Base-by-base conservation (phyloP, 2,888 invertebrate species). In the Cataglyphis albicans region DNA sequence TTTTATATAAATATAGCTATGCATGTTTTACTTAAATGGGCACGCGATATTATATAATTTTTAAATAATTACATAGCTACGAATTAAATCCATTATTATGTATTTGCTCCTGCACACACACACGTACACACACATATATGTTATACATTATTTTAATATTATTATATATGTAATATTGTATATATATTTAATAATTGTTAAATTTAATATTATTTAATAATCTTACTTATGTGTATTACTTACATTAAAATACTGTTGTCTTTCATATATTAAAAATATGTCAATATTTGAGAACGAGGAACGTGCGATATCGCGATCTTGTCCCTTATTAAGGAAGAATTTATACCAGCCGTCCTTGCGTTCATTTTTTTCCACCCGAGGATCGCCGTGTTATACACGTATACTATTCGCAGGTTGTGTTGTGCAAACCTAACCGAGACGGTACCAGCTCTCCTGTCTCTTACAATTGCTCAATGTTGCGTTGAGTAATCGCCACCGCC, bases 381-480 rank as follows among this genome's bases (percentile, higher is more conserved):
- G 73, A 80, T 21, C 61, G 48, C 9, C 67, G 81, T 70, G 41
- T 25, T 32, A 80, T 35, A 38, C 25, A 67, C 44, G 61, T 64
- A 81, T 55, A 21, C 10, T 21, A 57, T 80, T 41, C 15, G 59
- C 68, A 74, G 52, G 44, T 75, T 73, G 89, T 73, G 86, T 89
- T 89, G 90, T 89, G 85, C 85, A 89, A 89, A 88, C 55, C 41
- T 32, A 21, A 74, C 65, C 73, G 83, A 78, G 82, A 78, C 83
- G 32, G 63, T 63, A 25, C 61, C 21, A 25, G n/a, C 75, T 86
- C 78, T 83, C 84, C 83, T 81, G 35, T 85, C 84, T 85, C 84
- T 81, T 86, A 82, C 85, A 84, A 90, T 90, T 90, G 90, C 89
- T 90, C 89, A 90, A 91, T 90, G 89, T 83, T 74, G 80, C 78